These are phyloP conservation scores for Epirrhoe alternata DNA, from an alignment of 2,888 invertebrate species.

Conservation along the genomic window DNA sequence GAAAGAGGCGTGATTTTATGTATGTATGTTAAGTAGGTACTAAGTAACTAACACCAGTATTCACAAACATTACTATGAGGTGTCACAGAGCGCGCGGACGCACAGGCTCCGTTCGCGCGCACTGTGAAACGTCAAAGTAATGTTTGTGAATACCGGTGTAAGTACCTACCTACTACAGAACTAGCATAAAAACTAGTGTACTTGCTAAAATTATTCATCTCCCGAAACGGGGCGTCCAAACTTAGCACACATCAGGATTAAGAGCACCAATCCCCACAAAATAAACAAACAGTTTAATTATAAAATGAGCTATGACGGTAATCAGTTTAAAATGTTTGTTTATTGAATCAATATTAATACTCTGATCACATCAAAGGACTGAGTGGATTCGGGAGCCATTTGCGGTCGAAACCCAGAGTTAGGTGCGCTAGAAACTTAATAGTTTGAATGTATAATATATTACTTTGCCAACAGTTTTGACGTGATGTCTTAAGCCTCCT, in stretches of 20 bases:
- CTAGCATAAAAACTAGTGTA: too few species aligned
- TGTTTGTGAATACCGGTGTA: too few species aligned
- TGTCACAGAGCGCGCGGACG: too few species aligned
- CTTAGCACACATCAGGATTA: slow-evolving; percentile 6
- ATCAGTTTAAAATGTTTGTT: slow-evolving; percentile 57
- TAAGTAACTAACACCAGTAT: too few species aligned
- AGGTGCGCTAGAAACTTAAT: neutral
- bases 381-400: slow-evolving; percentile 38
- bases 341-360: slow-evolving; percentile 71
- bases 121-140: too few species aligned
- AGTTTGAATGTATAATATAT: neutral
- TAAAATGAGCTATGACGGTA: slow-evolving; percentile 53
- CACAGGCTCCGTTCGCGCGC: too few species aligned
- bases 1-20: too few species aligned
- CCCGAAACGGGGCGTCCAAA: neutral
- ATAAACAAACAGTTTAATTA: slow-evolving; percentile 70
- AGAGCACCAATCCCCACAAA: slow-evolving; percentile 43
- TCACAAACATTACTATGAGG: too few species aligned
- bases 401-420: slow-evolving; percentile 38
- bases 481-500: too few species aligned
- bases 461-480: too few species aligned
- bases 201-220: neutral
- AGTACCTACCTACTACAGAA: too few species aligned
- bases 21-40: too few species aligned
- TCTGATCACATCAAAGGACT: slow-evolving; percentile 65